Evolutionary conservation across 2,113 vertebrate species (phyloP).

Genomic region (Gallinago jamesoni): DNA sequence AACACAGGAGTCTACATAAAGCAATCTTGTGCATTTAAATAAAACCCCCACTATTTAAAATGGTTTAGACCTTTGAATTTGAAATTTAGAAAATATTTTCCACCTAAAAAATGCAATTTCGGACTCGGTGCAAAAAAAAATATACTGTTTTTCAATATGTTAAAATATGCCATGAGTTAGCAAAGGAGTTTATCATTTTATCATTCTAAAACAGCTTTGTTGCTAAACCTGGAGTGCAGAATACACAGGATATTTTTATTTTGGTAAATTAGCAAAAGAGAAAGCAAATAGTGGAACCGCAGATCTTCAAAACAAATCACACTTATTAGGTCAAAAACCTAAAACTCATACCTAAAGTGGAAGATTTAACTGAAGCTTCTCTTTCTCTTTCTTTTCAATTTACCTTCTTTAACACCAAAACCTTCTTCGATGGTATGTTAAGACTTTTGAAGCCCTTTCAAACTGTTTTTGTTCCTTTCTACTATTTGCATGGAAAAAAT

Average conservation of each 20-base stretch:
- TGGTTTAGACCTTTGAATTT: neutral
- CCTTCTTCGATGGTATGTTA: neutral
- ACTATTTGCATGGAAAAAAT: neutral
- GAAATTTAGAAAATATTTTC: neutral
- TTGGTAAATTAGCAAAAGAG: neutral
- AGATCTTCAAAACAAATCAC: neutral
- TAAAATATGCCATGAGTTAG: neutral
- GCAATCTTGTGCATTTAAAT: neutral
- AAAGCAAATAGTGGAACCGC: neutral
- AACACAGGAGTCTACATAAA: neutral
- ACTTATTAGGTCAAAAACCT: rapidly evolving
- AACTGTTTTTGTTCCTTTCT: neutral
- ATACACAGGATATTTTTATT: rapidly evolving
- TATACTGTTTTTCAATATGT: neutral
- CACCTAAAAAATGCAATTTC: rapidly evolving
- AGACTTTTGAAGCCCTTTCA: neutral
- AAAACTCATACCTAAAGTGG: rapidly evolving
- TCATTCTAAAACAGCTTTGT: neutral
- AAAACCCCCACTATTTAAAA: neutral
- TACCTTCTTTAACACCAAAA: neutral
- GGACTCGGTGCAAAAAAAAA: neutral
- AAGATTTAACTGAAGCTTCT: neutral
- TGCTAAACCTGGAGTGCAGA: neutral
- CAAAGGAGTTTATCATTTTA: neutral
- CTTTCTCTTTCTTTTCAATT: neutral